These are phyloP conservation scores for Cephus cinctus DNA, from an alignment of 1,140 invertebrate species.

Conservation along the genomic window DNA sequence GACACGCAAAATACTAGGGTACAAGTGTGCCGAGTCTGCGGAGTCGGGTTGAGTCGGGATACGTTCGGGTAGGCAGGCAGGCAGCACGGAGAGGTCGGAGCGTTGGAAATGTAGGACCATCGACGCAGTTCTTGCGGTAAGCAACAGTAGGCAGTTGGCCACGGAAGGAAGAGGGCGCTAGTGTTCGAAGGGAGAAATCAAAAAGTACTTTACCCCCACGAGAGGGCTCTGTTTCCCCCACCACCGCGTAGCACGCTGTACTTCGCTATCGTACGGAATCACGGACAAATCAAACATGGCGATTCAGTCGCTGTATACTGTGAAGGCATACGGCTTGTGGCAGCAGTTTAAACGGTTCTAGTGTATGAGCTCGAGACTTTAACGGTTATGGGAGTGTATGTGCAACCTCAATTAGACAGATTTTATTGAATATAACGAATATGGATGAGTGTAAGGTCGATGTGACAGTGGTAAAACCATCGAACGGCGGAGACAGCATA, in stretches of 20 bases:
- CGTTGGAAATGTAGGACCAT: too few species aligned
- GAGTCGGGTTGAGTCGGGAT: too few species aligned
- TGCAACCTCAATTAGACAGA: slow-evolving; percentile 32
- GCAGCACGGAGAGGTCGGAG: too few species aligned
- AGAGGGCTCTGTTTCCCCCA: slow-evolving; percentile 3
- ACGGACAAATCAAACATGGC: slow-evolving; percentile 52
- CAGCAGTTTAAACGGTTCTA: slow-evolving; percentile 14
- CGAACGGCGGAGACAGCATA: slow-evolving; percentile 21
- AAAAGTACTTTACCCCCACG: slow-evolving; percentile 19
- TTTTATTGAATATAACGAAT: slow-evolving; percentile 35
- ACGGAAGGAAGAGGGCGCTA: too few species aligned
- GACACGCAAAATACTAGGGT: too few species aligned
- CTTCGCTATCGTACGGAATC: slow-evolving; percentile 31
- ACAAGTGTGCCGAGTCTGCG: too few species aligned
- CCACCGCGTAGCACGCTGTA: slow-evolving; percentile 12
- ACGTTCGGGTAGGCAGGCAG: too few species aligned
- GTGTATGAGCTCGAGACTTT: slow-evolving; percentile 25
- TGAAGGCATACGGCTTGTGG: slow-evolving; percentile 39
- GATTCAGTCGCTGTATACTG: slow-evolving; percentile 49
- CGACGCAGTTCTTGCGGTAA: too few species aligned
- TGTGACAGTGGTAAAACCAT: slow-evolving; percentile 25
- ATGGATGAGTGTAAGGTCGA: slow-evolving; percentile 34
- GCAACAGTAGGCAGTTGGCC: too few species aligned
- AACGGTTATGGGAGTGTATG: slow-evolving; percentile 39
- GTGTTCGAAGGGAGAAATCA: too few species aligned